Conservation (phyloP, 2,888 invertebrate genomes). For the Kuschelorhynchus macadamiae region DNA sequence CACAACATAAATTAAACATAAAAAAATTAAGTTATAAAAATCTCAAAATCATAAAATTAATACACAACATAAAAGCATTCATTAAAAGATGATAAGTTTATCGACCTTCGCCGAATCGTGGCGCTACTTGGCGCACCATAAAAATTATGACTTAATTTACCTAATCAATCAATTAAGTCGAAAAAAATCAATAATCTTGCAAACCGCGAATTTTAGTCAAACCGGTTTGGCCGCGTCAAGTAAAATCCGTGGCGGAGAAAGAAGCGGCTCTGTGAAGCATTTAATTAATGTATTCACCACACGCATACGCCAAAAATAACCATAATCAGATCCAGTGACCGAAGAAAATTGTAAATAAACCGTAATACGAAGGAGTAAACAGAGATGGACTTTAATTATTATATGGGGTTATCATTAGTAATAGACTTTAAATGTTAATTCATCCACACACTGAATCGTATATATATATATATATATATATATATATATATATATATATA, state of each 20-base stretch:
- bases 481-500: no score
- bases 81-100: no score
- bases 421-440: background rate
- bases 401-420: background rate
- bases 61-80: no score
- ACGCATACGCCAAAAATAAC: conserved; percentile 39
- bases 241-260: background rate
- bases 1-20: no score
- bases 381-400: conserved; percentile 2
- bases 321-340: conserved; percentile 38
- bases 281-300: conserved; percentile 33
- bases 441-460: no score
- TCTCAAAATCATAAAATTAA: no score
- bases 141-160: no score
- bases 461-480: no score
- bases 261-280: conserved; percentile 18
- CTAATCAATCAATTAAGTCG: conserved; percentile 1
- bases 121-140: no score
- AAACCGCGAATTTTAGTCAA: background rate
- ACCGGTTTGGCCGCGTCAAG: background rate
- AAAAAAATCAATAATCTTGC: background rate
- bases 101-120: no score
- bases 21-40: no score
- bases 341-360: conserved; percentile 39
- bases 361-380: conserved; percentile 18